Evolutionary conservation across 1,140 invertebrate species (phyloP), one percentile per base, ranked within the genome.

Genomic region (Formica exsecta): DNA sequence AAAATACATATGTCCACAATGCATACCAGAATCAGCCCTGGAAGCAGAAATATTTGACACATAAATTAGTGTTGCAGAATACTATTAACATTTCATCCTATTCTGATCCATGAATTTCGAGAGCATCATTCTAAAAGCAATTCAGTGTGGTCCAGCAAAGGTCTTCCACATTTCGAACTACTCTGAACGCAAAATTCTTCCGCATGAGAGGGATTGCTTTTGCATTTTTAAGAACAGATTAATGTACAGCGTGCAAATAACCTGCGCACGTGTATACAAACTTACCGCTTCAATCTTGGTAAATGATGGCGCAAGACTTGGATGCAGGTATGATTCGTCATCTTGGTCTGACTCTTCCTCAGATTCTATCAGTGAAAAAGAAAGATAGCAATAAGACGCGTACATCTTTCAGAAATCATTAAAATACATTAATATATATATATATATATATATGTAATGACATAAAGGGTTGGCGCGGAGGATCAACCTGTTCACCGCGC

Each of bases 241-340:
- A 86, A 80, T 86, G 71, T 62, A 75, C 11, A 48, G 13, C 41
- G 54, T 87, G 57, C 44, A 54, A 73, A 89, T 51, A 51, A 19
- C 8, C 16, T 51, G 65, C 76, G 79, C n/a, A 54, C 16, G 38
- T 29, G 32, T 57, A 16, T 48, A 54, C 19, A 80, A 80, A 96
- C 96, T 89, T 96, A 97, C 96, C 94, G 96, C 94, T 95, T 96
- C 96, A 76, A 96, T 94, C 91, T 95, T 95, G 59, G 94, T 93
- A 71, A 94, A 89, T 44, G 94, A 95, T 16, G 95, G 92, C n/a
- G 95, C 96, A 68, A 98, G 95, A 93, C 97, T 98, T 25, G 98
- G 98, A 95, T 98, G 98, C 4, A 98, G 95, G 93, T 98, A 98
- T 89, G 97, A 96, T 68, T 97, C 96, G 87, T 96, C 95, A 89